Evolutionary conservation across 2,113 vertebrate species (phyloP).

Genomic region (Galemys pyrenaicus): DNA sequence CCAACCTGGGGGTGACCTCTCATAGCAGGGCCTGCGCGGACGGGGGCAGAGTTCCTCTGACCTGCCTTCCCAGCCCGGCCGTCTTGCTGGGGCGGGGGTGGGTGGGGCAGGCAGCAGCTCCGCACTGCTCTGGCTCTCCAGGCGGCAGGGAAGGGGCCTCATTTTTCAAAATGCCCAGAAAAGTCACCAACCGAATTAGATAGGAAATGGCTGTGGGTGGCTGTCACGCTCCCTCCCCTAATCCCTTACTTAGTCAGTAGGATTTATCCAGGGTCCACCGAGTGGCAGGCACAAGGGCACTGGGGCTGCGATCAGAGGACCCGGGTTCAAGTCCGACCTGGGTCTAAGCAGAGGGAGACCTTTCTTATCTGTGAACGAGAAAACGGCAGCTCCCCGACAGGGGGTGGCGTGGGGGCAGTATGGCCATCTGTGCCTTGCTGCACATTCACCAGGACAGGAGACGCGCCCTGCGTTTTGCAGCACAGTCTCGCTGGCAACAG

Average conservation of each 20-base stretch:
- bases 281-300: background rate
- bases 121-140: background rate
- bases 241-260: background rate
- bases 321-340: background rate
- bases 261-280: background rate
- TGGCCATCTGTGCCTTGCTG: background rate
- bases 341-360: background rate
- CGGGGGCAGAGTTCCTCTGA: no score
- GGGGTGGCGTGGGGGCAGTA: fast-evolving
- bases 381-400: fast-evolving
- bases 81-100: no score
- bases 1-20: background rate
- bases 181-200: background rate
- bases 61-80: background rate
- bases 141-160: background rate
- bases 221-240: background rate
- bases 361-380: background rate
- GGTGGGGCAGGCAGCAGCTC: background rate
- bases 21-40: background rate
- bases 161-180: background rate
- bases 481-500: background rate
- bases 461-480: background rate
- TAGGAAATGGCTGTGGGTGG: background rate
- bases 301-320: background rate
- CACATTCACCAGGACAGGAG: background rate